These are phyloP conservation scores for Fistularia commersonii DNA, from an alignment of 2,797 vertebrate genomes.

Conservation along the genomic window DNA sequence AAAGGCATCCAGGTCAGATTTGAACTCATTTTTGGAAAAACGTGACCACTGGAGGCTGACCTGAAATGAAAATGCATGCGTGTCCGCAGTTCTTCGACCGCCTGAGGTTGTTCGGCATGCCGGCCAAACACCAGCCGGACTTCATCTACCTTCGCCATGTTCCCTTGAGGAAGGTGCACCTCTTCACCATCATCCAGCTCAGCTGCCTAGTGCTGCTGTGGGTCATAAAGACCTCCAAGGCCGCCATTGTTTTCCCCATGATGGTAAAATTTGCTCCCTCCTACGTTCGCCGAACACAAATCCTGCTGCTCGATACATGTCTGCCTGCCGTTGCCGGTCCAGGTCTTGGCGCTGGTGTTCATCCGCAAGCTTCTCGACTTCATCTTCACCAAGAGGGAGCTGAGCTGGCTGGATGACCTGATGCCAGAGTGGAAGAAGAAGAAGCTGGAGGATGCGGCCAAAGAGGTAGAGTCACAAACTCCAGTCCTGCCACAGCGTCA, in stretches of 20 bases:
- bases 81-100: slow-evolving; percentile 89
- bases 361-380: slow-evolving; percentile 97
- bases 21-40: not conserved
- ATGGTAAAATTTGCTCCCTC: slow-evolving; percentile 79
- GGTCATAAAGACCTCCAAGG: slow-evolving; percentile 96
- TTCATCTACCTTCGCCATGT: slow-evolving; percentile 99
- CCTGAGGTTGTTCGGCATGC: slow-evolving; percentile 93
- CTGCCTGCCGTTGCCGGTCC: slow-evolving; percentile 5
- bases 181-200: slow-evolving; percentile 95
- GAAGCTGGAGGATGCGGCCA: slow-evolving; percentile 94
- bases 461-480: slow-evolving; percentile 77
- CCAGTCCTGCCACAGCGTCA: not conserved
- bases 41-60: not conserved
- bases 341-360: slow-evolving; percentile 96
- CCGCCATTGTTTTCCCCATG: slow-evolving; percentile 98
- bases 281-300: too few relatives aligned
- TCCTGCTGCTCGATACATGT: not conserved
- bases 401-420: slow-evolving; percentile 98
- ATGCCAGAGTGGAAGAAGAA: slow-evolving; percentile 99
- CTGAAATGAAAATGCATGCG: not conserved
- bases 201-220: slow-evolving; percentile 91
- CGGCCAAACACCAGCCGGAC: slow-evolving; percentile 97
- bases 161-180: slow-evolving; percentile 94
- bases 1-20: slow-evolving; percentile 92
- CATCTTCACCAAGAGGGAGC: slow-evolving; percentile 90